Evolutionary conservation across 35 echinoderm and acorn worm species (phyloP), one percentile per base, ranked within the genome.

Genomic region (Lytechinus pictus): DNA sequence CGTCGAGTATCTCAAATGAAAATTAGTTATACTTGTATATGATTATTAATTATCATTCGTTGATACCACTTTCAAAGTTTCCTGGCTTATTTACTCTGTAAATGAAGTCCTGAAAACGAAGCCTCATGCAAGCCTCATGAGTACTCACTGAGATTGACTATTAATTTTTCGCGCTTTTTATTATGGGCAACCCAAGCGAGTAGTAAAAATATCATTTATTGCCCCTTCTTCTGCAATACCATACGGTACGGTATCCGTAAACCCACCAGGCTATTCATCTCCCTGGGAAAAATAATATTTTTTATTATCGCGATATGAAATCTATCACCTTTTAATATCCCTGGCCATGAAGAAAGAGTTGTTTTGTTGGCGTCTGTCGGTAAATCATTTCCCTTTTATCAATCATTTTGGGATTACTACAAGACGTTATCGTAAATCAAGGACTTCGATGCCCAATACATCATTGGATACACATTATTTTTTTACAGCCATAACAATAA

Each of bases 191-290:
- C 66, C 66, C 66, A 79, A 79, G 66, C 66, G 66, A 16, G 66
- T 79, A 24, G 66, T 79, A 79, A 79, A 79, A 79, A 79, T 79
- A 79, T 79, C 66, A 79, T 79, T 79, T 79, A 79, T 79, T 79
- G 66, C 66, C 66, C 66, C 66, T 14, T 79, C 66, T 24, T 79
- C 66, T 79, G 66, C 21, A 79, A 79, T 79, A 44, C 33, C 33
- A 44, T 44, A 44, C 33, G 33, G 33, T 44, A 44, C 33, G 33
- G 33, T 44, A 79, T 79, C 66, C 66, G 66, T 3, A 79, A 79
- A 79, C 19, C 66, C 66, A 24, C 66, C 66, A 24, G n/a, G 66
- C 16, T 79, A 79, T 79, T 79, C n/a, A 24, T 79, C 66, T 79
- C 66, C 19, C 19, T 79, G 66, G 4, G 6, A 24, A 24, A 21